phyloP scores from a whole-genome alignment of 2,113 vertebrate genomes.

The Microcebus jonahi region DNA sequence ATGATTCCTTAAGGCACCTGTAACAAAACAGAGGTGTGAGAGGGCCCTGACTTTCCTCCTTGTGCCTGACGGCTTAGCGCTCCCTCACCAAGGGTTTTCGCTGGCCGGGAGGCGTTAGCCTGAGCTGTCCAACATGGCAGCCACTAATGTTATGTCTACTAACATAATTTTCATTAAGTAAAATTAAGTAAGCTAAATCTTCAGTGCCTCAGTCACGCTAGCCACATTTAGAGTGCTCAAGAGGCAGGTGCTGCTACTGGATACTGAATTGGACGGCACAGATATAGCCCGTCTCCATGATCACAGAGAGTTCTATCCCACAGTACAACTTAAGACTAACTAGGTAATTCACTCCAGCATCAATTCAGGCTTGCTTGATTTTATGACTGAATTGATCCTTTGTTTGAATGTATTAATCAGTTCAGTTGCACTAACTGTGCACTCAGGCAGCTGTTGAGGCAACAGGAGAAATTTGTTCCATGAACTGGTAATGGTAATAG shows the following conservation, averaged over 20 bases:
- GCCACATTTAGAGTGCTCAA: not conserved
- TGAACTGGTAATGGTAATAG: not conserved
- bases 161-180: not conserved
- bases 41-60: not conserved
- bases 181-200: not conserved
- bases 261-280: not conserved
- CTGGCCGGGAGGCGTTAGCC: not conserved
- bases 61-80: not conserved
- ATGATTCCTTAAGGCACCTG: not conserved
- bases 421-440: conserved; percentile 21
- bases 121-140: not conserved
- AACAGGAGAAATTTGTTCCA: conserved; percentile 55
- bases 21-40: not conserved
- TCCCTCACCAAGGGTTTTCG: not conserved
- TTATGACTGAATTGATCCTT: conserved; percentile 44
- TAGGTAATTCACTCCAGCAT: not conserved
- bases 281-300: not conserved
- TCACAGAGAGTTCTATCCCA: not conserved
- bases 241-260: rapidly evolving
- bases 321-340: not conserved
- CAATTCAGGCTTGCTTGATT: not conserved
- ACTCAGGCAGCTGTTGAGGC: conserved; percentile 36
- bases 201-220: not conserved
- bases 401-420: conserved; percentile 51
- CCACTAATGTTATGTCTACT: not conserved